Evolutionary conservation across 1,140 invertebrate genomes (phyloP).

Genomic region (Tetramorium alpestre): DNA sequence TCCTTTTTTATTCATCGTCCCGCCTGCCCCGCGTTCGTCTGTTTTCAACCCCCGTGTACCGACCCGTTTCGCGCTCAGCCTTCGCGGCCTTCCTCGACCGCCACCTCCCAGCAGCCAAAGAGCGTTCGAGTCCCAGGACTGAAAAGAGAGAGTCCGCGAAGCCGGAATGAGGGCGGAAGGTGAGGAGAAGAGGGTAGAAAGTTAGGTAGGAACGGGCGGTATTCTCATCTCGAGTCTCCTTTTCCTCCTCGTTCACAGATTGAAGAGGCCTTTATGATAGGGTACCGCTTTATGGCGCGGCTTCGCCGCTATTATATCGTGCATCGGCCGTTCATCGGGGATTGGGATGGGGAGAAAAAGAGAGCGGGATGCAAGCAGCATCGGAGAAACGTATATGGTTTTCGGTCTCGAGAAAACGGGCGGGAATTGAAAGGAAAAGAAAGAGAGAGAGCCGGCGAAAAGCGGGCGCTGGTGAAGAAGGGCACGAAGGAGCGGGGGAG

Average conservation of each 20-base stretch:
- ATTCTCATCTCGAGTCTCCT: slow-evolving; percentile 78
- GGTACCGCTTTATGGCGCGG: slow-evolving; percentile 78
- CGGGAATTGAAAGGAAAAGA: not conserved
- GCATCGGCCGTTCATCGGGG: slow-evolving; percentile 71
- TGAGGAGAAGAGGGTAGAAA: slow-evolving; percentile 3
- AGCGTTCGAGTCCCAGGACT: not conserved
- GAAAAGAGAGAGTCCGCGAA: slow-evolving; percentile 2
- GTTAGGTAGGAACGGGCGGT: slow-evolving; percentile 43
- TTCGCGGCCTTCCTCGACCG: slow-evolving; percentile 30
- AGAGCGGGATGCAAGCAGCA: slow-evolving; percentile 28
- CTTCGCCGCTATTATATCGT: slow-evolving; percentile 81
- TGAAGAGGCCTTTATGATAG: slow-evolving; percentile 80
- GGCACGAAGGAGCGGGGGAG: not conserved
- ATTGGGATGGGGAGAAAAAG: not conserved
- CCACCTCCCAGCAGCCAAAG: not conserved
- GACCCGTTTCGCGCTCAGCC: slow-evolving; percentile 57
- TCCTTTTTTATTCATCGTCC: slow-evolving; percentile 47
- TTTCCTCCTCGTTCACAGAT: slow-evolving; percentile 75
- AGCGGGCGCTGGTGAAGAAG: not conserved
- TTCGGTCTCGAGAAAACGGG: slow-evolving; percentile 61
- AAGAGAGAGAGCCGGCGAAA: not conserved
- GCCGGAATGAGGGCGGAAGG: not conserved
- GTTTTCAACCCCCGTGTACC: slow-evolving; percentile 7
- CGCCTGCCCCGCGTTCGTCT: not conserved
- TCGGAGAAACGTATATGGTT: slow-evolving; percentile 60